Percentiles rank a stretch among this genome's conserved stretches.
phyloP scores from a whole-genome alignment of 2,113 vertebrate species.

The Corvus cornix region DNA sequence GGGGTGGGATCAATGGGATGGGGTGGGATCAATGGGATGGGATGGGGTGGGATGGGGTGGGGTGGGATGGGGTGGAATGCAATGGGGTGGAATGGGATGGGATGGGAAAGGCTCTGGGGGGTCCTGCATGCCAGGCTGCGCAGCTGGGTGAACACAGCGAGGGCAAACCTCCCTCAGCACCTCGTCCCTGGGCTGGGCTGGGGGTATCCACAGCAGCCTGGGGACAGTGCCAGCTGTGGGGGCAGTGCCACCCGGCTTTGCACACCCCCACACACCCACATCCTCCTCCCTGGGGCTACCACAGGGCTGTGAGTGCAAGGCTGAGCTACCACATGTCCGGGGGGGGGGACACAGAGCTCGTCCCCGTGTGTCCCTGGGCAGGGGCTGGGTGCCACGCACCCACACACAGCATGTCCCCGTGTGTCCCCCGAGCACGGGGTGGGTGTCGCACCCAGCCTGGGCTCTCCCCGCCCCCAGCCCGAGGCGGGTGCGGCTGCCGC shows the following conservation, averaged over 20 bases:
- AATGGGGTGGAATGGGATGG: not conserved
- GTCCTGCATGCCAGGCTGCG: not conserved
- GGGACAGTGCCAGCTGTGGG: not conserved
- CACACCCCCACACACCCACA: too few relatives aligned
- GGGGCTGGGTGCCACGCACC: not conserved
- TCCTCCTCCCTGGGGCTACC: not conserved
- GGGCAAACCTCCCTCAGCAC: not conserved
- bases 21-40: accelerated
- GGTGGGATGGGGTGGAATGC: too few relatives aligned
- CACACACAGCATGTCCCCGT: not conserved
- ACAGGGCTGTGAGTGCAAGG: not conserved
- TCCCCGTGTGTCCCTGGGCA: not conserved
- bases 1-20: not conserved
- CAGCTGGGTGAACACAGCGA: not conserved
- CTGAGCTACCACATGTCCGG: not conserved
- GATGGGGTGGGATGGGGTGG: too few relatives aligned
- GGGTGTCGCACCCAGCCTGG: not conserved
- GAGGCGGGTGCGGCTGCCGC: not conserved
- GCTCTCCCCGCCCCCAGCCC: not conserved
- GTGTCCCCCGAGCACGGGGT: not conserved
- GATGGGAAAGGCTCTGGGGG: not conserved
- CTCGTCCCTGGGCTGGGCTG: not conserved
- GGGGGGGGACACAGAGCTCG: not conserved
- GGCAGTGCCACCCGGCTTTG: not conserved
- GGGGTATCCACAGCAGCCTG: not conserved